phyloP scores from a whole-genome alignment of 2,888 invertebrate species.

The Standfussiana lucernea region DNA sequence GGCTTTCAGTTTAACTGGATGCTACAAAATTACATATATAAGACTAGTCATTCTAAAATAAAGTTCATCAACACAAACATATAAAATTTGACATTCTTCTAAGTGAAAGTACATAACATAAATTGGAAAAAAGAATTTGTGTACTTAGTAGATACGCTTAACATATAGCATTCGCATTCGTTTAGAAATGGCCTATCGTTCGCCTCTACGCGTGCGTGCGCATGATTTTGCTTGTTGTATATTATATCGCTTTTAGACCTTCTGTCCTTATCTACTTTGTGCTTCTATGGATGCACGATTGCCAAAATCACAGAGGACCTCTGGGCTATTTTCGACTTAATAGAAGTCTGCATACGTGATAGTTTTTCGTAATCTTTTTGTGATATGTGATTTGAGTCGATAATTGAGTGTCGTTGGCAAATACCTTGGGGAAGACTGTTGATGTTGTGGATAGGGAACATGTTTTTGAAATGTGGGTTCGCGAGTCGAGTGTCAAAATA shows the following conservation, averaged over 20 bases:
- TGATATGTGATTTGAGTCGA: conserved; percentile 49
- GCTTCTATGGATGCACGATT: conserved; percentile 31
- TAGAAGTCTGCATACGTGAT: conserved; percentile 59
- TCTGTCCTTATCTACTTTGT: background rate
- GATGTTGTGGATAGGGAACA: conserved; percentile 1
- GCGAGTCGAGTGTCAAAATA: background rate
- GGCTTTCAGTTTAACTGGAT: background rate
- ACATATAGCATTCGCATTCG: background rate
- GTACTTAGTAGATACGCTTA: background rate
- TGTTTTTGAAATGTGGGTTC: background rate
- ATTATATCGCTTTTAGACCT: background rate
- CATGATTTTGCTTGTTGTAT: too few relatives aligned
- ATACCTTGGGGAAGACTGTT: conserved; percentile 1
- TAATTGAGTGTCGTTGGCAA: conserved; percentile 36
- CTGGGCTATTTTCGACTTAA: conserved; percentile 46
- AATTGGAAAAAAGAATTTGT: background rate
- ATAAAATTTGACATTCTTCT: background rate
- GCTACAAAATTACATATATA: background rate
- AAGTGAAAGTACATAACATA: background rate
- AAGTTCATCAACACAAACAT: background rate
- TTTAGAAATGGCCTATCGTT: rapidly evolving
- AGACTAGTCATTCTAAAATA: background rate
- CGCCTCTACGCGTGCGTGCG: rapidly evolving
- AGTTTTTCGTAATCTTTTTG: conserved; percentile 43
- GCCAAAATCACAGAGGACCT: conserved; percentile 56